Evolutionary conservation across 2,797 vertebrate genomes (phyloP).

Genomic region (Phyllotis vaccarum): DNA sequence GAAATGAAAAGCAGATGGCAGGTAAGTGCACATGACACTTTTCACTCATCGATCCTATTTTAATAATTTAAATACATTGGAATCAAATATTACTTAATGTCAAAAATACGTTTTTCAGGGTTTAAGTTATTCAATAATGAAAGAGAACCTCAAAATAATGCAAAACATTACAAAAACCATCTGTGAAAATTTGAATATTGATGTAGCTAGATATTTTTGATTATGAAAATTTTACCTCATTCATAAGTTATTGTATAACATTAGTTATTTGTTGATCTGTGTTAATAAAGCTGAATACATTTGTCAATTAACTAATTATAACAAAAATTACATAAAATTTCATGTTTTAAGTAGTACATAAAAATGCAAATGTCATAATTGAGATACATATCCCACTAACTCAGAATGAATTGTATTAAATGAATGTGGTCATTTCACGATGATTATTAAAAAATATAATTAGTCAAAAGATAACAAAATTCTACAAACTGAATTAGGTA

Average conservation of each 20-base stretch:
- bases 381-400: constrained; percentile 63
- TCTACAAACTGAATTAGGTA: constrained; percentile 58
- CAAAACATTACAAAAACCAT: neutral
- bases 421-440: constrained; percentile 42
- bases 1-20: neutral
- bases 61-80: neutral
- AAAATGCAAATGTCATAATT: constrained; percentile 52
- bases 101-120: neutral
- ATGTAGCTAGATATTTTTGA: neutral
- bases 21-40: neutral
- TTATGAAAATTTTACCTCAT: neutral
- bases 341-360: neutral
- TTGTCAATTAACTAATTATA: constrained; percentile 63
- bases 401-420: neutral
- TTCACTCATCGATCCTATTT: neutral
- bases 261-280: neutral
- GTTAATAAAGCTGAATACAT: constrained; percentile 34
- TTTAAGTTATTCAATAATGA: neutral
- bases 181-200: neutral
- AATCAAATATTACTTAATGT: neutral
- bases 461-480: neutral
- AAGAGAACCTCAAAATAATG: neutral
- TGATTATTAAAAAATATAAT: neutral
- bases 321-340: constrained; percentile 62
- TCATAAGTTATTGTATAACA: neutral